Evolutionary conservation across 2,113 vertebrate genomes (phyloP).

Genomic region (Erythrolamprus reginae): DNA sequence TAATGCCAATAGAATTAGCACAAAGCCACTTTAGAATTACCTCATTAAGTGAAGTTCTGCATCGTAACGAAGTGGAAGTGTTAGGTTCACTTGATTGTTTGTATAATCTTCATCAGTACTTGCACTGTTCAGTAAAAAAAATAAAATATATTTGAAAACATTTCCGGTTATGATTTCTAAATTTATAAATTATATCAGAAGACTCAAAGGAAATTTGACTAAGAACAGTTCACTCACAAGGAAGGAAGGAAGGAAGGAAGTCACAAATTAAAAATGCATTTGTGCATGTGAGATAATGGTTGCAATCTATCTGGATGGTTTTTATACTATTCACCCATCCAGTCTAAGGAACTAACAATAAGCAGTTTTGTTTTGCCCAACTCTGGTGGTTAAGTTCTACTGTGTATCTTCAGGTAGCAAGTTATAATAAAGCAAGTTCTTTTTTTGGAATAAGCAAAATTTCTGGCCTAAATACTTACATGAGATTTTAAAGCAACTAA

Average conservation of each 20-base stretch:
- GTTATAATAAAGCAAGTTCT: background rate
- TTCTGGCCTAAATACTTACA: background rate
- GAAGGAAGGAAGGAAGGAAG: too few relatives aligned
- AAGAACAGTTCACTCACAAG: background rate
- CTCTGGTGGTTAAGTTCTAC: background rate
- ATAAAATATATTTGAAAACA: background rate
- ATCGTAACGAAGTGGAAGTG: slow-evolving; percentile 77
- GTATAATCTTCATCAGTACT: slow-evolving; percentile 69
- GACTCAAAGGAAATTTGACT: background rate
- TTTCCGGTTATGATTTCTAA: background rate
- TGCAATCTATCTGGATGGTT: background rate
- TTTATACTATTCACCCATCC: background rate
- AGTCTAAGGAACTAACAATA: background rate
- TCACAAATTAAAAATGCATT: background rate
- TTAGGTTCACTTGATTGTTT: slow-evolving; percentile 74
- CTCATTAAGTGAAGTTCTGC: slow-evolving; percentile 81
- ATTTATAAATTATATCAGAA: background rate
- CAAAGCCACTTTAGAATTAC: slow-evolving; percentile 54
- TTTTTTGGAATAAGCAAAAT: background rate
- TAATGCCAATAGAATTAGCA: background rate
- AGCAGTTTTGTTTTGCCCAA: background rate
- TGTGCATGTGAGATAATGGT: background rate
- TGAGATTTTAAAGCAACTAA: background rate
- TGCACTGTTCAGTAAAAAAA: slow-evolving; percentile 69
- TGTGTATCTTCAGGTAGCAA: background rate